Percentiles rank a stretch among this genome's conserved stretches.
phyloP scores from a whole-genome alignment of 2,113 vertebrate species.

The Plecturocebus donacophilus region DNA sequence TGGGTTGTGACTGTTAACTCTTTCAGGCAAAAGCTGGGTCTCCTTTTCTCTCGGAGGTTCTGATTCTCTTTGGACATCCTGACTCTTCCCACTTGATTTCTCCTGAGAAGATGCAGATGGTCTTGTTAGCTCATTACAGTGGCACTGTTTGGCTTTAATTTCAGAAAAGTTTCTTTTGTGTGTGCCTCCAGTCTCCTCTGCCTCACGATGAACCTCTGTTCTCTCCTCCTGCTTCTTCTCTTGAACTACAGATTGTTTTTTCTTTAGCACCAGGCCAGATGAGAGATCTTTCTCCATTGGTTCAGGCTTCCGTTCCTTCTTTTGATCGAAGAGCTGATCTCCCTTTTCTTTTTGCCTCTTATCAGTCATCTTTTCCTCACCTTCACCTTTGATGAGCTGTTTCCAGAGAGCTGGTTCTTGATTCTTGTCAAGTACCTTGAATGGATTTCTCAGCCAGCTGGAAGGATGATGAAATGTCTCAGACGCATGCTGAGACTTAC shows the following conservation, averaged over 20 bases:
- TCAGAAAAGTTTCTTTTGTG: neutral
- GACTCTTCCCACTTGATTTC: neutral
- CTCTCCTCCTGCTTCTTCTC: neutral
- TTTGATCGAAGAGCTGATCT: neutral
- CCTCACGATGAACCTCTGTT: neutral
- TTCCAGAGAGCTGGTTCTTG: conserved; percentile 81
- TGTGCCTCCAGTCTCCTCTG: neutral
- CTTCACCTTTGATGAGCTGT: conserved; percentile 59
- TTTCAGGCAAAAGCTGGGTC: neutral
- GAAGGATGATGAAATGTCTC: conserved; percentile 67
- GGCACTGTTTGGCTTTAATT: neutral
- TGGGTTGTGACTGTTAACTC: neutral
- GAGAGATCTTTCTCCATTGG: conserved; percentile 77
- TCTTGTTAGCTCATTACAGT: neutral
- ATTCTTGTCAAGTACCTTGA: conserved; percentile 86
- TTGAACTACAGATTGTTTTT: conserved; percentile 29
- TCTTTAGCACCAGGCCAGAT: conserved; percentile 81
- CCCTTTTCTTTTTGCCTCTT: conserved; percentile 42
- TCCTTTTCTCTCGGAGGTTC: neutral
- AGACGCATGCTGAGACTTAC: conserved; percentile 56
- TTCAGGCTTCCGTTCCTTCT: conserved; percentile 41
- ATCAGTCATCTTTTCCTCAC: conserved; percentile 45
- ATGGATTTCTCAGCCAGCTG: conserved; percentile 89
- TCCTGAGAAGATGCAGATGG: neutral
- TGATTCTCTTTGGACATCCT: neutral